Evolutionary conservation across 2,113 vertebrate genomes (phyloP).

Genomic region (Cebus imitator): DNA sequence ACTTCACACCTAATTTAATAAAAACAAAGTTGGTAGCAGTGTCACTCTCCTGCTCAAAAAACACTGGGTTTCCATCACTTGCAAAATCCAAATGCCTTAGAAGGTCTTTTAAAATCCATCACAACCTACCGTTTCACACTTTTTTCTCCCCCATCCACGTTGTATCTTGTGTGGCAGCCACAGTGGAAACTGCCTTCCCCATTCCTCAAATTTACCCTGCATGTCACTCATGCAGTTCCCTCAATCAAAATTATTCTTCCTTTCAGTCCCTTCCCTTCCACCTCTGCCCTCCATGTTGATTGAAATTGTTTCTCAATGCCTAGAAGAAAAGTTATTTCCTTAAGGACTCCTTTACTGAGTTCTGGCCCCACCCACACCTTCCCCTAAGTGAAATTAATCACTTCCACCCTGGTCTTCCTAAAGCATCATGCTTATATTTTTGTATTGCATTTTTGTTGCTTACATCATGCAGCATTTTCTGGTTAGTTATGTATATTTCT

Average conservation of each 20-base stretch:
- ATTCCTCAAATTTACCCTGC: background rate
- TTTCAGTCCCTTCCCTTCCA: background rate
- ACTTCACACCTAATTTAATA: slow-evolving; percentile 34
- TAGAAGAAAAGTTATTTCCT: background rate
- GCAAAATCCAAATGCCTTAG: slow-evolving; percentile 1
- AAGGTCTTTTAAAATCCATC: background rate
- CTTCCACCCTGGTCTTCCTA: background rate
- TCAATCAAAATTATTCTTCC: background rate
- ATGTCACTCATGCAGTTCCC: background rate
- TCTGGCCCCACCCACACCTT: background rate
- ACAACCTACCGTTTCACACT: background rate
- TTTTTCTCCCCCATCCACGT: background rate
- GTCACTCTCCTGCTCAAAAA: slow-evolving; percentile 45
- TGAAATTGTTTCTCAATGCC: slow-evolving; percentile 25
- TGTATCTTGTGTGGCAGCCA: background rate
- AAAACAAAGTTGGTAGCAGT: background rate
- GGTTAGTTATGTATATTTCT: background rate
- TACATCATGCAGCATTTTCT: slow-evolving; percentile 23
- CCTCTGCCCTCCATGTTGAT: background rate
- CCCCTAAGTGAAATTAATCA: slow-evolving; percentile 37
- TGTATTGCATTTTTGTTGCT: slow-evolving; percentile 30
- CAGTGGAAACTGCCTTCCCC: background rate
- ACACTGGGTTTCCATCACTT: background rate
- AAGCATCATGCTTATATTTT: slow-evolving; percentile 25
- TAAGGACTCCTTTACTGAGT: background rate